Percentiles rank a stretch among this genome's conserved stretches.
These are phyloP conservation scores for Mythimna albipuncta DNA, from an alignment of 2,888 invertebrate species.

Conservation along the genomic window DNA sequence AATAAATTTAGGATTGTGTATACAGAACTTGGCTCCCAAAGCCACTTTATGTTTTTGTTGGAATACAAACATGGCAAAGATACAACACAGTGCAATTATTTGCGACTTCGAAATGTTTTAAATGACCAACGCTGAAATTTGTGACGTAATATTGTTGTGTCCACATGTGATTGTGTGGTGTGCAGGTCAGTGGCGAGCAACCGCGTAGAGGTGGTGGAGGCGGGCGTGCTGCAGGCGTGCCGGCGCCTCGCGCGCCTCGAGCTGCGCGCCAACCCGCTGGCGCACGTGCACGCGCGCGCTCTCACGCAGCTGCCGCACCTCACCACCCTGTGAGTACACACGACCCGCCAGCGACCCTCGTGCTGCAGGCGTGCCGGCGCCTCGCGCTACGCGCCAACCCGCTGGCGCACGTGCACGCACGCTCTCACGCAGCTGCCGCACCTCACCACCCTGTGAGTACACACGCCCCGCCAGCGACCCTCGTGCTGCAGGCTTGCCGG, in stretches of 20 bases:
- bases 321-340: conserved; percentile 80
- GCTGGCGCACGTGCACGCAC: conserved; percentile 92
- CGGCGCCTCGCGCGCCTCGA: conserved; percentile 94
- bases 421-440: conserved; percentile 94
- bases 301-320: conserved; percentile 94
- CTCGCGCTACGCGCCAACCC: conserved; percentile 96
- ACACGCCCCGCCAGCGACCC: neutral
- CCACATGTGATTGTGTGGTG: neutral
- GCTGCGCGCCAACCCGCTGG: conserved; percentile 95
- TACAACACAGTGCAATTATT: too few relatives aligned
- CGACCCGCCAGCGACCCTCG: conserved; percentile 82
- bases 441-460: conserved; percentile 86
- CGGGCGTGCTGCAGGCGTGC: conserved; percentile 93
- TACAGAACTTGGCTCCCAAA: too few relatives aligned
- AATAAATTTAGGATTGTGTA: too few relatives aligned
- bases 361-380: conserved; percentile 93
- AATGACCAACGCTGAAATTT: too few relatives aligned
- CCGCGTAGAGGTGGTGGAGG: conserved; percentile 94
- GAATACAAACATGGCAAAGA: too few relatives aligned
- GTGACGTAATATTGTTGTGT: too few relatives aligned
- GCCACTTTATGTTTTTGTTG: too few relatives aligned
- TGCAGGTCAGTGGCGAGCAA: conserved; percentile 96
- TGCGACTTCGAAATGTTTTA: too few relatives aligned
- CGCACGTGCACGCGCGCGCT: conserved; percentile 88
- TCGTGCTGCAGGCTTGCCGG: too few relatives aligned